Evolutionary conservation across 1,140 invertebrate genomes (phyloP).

Genomic region (Penaeus japonicus): DNA sequence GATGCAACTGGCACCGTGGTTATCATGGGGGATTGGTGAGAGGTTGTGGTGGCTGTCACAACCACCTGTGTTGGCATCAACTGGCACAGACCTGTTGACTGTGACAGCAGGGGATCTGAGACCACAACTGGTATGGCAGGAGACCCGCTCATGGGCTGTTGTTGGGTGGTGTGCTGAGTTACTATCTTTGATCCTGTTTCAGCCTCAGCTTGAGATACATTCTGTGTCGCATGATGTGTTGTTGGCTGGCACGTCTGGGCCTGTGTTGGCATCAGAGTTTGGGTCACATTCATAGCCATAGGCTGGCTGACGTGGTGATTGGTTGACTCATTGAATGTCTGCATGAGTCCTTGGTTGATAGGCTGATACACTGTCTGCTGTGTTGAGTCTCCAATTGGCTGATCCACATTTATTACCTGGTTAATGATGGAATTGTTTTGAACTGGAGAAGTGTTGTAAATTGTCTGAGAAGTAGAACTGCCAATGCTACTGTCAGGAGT

Average conservation of each 20-base stretch:
- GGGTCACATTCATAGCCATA: not conserved
- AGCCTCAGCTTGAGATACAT: not conserved
- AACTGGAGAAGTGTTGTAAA: too few species aligned
- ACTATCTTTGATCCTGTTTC: not conserved
- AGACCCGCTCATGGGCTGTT: not conserved
- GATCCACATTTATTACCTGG: not conserved
- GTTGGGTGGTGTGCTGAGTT: not conserved
- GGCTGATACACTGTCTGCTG: not conserved
- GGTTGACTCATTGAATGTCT: not conserved
- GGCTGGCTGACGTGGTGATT: not conserved
- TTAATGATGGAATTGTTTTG: too few species aligned
- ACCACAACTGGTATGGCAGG: not conserved
- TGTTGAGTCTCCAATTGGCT: not conserved
- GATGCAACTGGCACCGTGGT: not conserved
- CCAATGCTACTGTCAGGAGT: too few species aligned
- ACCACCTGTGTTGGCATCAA: not conserved
- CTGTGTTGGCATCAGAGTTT: not conserved
- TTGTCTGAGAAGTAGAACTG: too few species aligned
- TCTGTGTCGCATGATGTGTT: not conserved
- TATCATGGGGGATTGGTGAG: not conserved
- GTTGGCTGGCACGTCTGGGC: not conserved
- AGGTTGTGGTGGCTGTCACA: not conserved
- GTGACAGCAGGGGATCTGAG: slow-evolving; percentile 31
- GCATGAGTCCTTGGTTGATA: not conserved
- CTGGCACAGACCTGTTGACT: slow-evolving; percentile 8